Percentiles rank a stretch among this genome's conserved stretches.
Evolutionary conservation across 2,888 invertebrate genomes (phyloP).

Genomic region (Glaucopsyche alexis): DNA sequence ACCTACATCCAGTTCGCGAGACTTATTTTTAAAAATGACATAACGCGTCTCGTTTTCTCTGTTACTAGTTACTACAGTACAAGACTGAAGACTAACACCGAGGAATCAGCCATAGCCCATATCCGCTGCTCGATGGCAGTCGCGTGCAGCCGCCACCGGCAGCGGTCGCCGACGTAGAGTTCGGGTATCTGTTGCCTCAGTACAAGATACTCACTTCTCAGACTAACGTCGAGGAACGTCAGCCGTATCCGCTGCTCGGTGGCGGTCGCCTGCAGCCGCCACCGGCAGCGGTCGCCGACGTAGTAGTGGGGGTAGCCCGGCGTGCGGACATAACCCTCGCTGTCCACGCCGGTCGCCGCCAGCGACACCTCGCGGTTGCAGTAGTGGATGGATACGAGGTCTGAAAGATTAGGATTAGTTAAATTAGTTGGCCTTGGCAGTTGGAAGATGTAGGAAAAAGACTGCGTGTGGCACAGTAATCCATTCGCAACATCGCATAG

Average conservation of each 20-base stretch:
- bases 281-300: slow-evolving; percentile 84
- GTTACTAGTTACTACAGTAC: no score
- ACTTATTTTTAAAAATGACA: no score
- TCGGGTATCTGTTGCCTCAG: background rate
- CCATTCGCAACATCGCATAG: no score
- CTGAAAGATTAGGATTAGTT: slow-evolving; percentile 51
- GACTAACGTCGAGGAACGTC: slow-evolving; percentile 84
- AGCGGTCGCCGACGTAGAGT: no score
- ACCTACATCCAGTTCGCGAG: no score
- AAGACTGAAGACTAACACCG: no score
- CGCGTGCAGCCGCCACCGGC: no score
- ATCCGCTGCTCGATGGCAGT: no score
- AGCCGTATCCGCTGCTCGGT: slow-evolving; percentile 83
- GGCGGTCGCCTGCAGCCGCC: slow-evolving; percentile 78
- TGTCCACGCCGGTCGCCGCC: slow-evolving; percentile 60
- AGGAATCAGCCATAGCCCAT: no score
- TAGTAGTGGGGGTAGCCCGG: slow-evolving; percentile 89
- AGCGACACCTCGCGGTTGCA: slow-evolving; percentile 76
- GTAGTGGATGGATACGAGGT: slow-evolving; percentile 74
- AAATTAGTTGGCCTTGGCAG: no score
- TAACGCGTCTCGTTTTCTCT: no score
- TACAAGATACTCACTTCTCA: slow-evolving; percentile 79
- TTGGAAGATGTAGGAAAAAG: no score
- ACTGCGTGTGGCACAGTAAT: background rate
- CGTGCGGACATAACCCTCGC: slow-evolving; percentile 83